phyloP scores from a whole-genome alignment of 2,113 vertebrate genomes.

The Megaceryle maxima region DNA sequence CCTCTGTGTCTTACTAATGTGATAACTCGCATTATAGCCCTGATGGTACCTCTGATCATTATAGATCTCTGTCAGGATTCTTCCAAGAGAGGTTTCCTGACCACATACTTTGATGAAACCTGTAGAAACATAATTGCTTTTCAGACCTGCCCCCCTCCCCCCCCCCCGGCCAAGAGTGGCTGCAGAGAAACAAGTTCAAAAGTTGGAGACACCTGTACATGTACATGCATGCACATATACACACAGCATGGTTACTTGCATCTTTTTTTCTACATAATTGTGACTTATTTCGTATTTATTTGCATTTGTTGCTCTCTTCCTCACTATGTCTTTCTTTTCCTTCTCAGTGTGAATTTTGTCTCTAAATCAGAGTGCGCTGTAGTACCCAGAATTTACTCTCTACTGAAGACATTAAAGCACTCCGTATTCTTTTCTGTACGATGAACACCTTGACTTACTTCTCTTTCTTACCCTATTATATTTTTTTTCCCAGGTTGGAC shows the following conservation, averaged over 20 bases:
- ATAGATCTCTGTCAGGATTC: neutral
- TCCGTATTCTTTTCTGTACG: neutral
- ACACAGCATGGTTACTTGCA: neutral
- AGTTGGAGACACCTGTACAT: neutral
- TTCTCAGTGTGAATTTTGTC: neutral
- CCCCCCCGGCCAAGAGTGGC: neutral
- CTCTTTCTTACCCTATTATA: neutral
- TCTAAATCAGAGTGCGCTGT: neutral
- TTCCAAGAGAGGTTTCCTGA: neutral
- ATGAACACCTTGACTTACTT: neutral
- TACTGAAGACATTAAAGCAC: neutral
- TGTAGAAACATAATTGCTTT: slow-evolving; percentile 6
- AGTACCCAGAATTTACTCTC: neutral
- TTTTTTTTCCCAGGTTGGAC: neutral
- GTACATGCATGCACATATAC: neutral
- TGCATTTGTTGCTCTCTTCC: neutral
- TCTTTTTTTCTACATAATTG: neutral
- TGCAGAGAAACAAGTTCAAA: neutral
- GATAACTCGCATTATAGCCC: neutral
- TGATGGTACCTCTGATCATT: neutral
- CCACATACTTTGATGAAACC: neutral
- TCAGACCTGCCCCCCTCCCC: neutral
- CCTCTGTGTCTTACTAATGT: neutral
- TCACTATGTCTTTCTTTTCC: neutral
- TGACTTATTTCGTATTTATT: neutral